A percentile compares a stretch with the other conserved stretches of the same genome.
phyloP scores from a whole-genome alignment of 2,797 vertebrate genomes.

The Hemibagrus guttatus region DNA sequence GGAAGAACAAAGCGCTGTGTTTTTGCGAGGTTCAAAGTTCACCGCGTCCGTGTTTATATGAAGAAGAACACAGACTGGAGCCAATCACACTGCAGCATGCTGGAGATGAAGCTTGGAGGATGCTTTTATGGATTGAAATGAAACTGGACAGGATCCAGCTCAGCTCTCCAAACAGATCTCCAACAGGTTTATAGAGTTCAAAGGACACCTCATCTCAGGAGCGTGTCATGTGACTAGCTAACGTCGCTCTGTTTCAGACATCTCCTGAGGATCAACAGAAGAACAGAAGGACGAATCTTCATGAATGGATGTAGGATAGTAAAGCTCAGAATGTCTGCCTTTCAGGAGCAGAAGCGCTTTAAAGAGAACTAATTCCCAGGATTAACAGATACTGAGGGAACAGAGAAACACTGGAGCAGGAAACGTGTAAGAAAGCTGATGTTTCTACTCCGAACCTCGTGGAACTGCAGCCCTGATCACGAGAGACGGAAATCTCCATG shows the following conservation, averaged over 20 bases:
- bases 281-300: not conserved
- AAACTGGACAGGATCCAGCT: not conserved
- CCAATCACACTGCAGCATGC: constrained; percentile 37
- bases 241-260: not conserved
- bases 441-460: not conserved
- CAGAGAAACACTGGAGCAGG: not conserved
- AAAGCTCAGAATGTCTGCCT: not conserved
- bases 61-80: constrained; percentile 12
- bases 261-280: not conserved
- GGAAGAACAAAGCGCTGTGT: not conserved
- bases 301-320: not conserved
- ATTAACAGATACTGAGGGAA: not conserved
- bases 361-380: not conserved
- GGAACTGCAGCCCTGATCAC: not conserved
- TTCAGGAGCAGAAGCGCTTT: not conserved
- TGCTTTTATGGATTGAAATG: constrained; percentile 7
- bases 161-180: constrained; percentile 32
- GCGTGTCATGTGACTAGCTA: not conserved
- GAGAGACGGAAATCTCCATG: not conserved
- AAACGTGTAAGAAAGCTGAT: not conserved
- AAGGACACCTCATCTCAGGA: constrained; percentile 17
- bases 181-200: constrained; percentile 43
- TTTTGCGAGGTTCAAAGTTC: constrained; percentile 39
- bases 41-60: not conserved
- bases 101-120: constrained; percentile 8